Base-by-base conservation (phyloP, 2,797 vertebrate genomes). In the Pelochelys cantorii region DNA sequence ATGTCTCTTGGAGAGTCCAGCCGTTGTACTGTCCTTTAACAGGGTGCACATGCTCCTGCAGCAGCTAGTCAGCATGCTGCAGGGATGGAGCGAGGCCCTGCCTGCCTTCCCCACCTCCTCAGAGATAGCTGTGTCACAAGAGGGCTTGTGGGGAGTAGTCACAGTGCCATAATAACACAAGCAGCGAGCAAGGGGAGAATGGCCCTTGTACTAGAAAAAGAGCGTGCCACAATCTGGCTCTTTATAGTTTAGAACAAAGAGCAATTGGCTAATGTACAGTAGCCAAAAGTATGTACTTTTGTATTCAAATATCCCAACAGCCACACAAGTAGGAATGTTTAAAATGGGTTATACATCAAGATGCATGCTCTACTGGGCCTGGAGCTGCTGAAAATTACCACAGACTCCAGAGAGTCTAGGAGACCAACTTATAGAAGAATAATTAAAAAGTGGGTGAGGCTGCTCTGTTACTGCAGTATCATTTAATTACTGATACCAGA, bases 341-440 rank as follows among this genome's bases (percentile, higher is more conserved):
- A 86, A 92, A 95, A 96, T 96, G 97, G 97, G 56, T 87, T 90
- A 91, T 88, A 95, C 97, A 96, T 94, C 93, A 96, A 92, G 92
- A 89, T 97, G 97, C 98, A 98, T 97, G 95, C 91, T 92, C 11
- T 84, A 80, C 96, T 89, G 91, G 97, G 97, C 98, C 97, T 98
- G 96, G 96, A 97, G 97, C 96, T 97, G 98, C 97, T 98, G 94
- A 97, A 98, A 98, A 98, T 98, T 98, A 95, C 97, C 96, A 96
- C 89, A 95, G 98, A 98, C 98, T 98, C 98, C 98, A 98, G 97
- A 97, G 96, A 98, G 98, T 98, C 98, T 98, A 97, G 96, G 96
- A 97, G 97, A 97, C 95, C 96, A 96, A 97, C 94, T 94, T 91
- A 14, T 88, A 97, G 96, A 90, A 93, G 96, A 96, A 96, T 97